phyloP scores from a whole-genome alignment of 2,797 vertebrate species.

The Pelodytes ibericus region DNA sequence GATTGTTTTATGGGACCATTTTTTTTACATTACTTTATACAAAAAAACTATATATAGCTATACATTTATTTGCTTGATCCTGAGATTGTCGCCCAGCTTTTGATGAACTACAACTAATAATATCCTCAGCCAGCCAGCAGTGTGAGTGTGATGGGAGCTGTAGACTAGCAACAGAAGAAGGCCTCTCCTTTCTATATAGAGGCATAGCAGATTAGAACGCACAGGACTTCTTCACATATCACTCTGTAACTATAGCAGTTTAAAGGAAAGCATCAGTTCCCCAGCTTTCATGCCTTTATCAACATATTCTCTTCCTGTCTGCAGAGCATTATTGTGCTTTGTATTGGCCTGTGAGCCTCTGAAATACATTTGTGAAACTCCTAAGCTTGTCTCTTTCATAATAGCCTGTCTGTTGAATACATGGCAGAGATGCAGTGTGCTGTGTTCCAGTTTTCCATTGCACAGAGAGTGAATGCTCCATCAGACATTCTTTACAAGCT shows the following conservation, averaged over 20 bases:
- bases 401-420: conserved; percentile 55
- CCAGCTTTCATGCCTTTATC: conserved; percentile 14
- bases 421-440: conserved; percentile 50
- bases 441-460: conserved; percentile 53
- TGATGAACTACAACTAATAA: no score
- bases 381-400: conserved; percentile 47
- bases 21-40: no score
- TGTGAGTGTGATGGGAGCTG: no score
- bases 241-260: not conserved
- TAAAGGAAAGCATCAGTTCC: not conserved
- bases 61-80: no score
- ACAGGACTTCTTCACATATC: no score
- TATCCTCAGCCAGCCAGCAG: no score
- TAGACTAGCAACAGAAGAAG: no score
- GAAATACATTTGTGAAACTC: conserved; percentile 47
- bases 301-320: conserved; percentile 4
- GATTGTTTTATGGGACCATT: no score
- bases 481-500: conserved; percentile 55
- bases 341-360: conserved; percentile 39
- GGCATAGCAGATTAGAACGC: no score
- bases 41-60: no score
- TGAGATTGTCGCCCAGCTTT: no score
- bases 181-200: no score
- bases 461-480: conserved; percentile 40
- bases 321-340: conserved; percentile 35